Base-by-base conservation (phyloP, 1,140 invertebrate species). In the Drosophila nannoptera region DNA sequence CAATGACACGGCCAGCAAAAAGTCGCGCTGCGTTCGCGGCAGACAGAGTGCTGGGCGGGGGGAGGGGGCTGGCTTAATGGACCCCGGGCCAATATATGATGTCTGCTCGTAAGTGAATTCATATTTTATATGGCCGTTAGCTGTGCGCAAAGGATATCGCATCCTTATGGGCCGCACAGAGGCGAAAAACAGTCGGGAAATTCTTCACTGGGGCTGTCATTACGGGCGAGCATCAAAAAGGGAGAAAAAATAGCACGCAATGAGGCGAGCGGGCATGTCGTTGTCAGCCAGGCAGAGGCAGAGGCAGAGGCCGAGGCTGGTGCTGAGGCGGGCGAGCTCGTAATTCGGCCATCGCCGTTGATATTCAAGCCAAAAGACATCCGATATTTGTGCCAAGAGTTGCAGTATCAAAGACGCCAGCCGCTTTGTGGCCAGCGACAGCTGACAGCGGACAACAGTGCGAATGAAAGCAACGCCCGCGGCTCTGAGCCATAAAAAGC, bases 121-220 rank as follows among this genome's bases (percentile, higher is more conserved):
- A 88, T 88, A 88, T 88, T 88, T 88, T 76, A 88, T 88, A 78
- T 73, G 61, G 22, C 64, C 62, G 73, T 83, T 84, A 83, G 73
- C 69, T 83, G 62, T 7, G 33, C 35, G 52, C 38, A 36, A 16
- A 46, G 64, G 22, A 46, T 40, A 59, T n/a, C 4, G 9, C 36
- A 43, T 56, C 40, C 7, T 56, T 14, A 14, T 33, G 7, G 33
- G 9, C 38, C n/a, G 12, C 2, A 22, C 35, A 53, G 16, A 16
- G 43, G 22, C 4, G 35, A 32, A 63, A 68, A 69, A 29, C 65
- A 71, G 75, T 69, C 66, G 69, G 3, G 22, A 22, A 42, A 76
- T 76, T 59, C 75, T 66, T 69, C 69, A 65, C 69, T 72, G 69
- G 55, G 75, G 69, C 50, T 83, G 80, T 83, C 76, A 78, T 78